Evolutionary conservation across 2,888 invertebrate species (phyloP).

Genomic region (Magallana nippona): DNA sequence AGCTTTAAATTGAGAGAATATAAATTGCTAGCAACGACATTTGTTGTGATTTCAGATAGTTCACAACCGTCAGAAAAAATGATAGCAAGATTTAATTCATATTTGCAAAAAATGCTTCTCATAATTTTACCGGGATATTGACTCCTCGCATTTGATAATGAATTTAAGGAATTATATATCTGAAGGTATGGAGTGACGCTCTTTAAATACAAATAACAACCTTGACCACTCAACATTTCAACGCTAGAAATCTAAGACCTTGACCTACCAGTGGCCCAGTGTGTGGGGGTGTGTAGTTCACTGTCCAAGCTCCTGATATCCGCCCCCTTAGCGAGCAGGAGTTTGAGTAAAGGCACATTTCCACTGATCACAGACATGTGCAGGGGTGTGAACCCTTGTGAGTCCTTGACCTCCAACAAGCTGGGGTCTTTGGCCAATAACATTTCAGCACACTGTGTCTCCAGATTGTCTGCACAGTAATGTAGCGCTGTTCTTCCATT

Average conservation of each 20-base stretch:
- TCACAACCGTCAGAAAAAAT: too few species aligned
- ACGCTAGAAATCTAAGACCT: neutral
- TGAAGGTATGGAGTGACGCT: too few species aligned
- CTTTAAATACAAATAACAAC: too few species aligned
- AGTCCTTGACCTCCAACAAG: slow-evolving; percentile 80
- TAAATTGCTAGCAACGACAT: too few species aligned
- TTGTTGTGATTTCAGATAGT: too few species aligned
- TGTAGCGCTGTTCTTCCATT: slow-evolving; percentile 88
- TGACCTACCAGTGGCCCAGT: slow-evolving; percentile 95
- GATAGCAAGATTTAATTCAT: too few species aligned
- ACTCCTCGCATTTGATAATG: too few species aligned
- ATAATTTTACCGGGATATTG: too few species aligned
- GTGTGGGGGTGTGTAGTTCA: slow-evolving; percentile 96
- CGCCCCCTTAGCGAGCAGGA: slow-evolving; percentile 92
- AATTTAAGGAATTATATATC: too few species aligned
- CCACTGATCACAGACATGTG: slow-evolving; percentile 89
- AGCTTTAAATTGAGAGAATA: too few species aligned
- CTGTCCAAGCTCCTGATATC: slow-evolving; percentile 94
- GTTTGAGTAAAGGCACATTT: slow-evolving; percentile 83
- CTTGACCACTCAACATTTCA: too few species aligned
- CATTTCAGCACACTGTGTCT: slow-evolving; percentile 85
- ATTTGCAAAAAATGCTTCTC: too few species aligned
- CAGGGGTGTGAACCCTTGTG: slow-evolving; percentile 96
- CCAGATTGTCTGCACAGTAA: slow-evolving; percentile 89
- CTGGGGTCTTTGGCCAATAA: slow-evolving; percentile 90